Base-by-base conservation (phyloP, 2,113 vertebrate species). In the Excalfactoria chinensis region DNA sequence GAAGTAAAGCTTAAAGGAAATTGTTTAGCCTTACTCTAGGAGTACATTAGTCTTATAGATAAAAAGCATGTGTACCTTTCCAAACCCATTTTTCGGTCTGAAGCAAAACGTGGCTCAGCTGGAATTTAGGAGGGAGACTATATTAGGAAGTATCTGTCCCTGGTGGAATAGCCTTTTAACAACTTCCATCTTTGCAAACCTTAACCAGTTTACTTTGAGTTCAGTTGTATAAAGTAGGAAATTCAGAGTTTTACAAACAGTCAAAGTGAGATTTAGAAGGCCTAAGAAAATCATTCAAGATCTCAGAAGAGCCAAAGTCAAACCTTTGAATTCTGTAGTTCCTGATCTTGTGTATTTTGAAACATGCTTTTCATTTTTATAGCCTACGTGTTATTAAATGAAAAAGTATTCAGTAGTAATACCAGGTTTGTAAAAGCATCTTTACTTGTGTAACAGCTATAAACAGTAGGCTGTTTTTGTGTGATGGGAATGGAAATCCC, bases 401-500 rank as follows among this genome's bases (percentile, higher is more conserved):
- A 75, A 84, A 90, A 88, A 68, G 43, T 82, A 48, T 26, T 37
- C 43, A 64, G 59, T 51, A 79, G 53, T 81, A 63, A 74, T 78
- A 34, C 41, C 62, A 46, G 75, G 15, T 76, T 64, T 77, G 30
- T 84, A 34, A 3, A 7, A 93, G 43, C 43, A 41, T 80, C 51
- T 86, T 86, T 83, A 44, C 37, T 89, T 92, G 43, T 89, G 34
- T 72, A 94, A 21, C 91, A 80, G 56, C 43, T 83, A 56, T 88
- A 83, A 94, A 75, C 62, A 67, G 37, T 53, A 58, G 23, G 28
- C 84, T 86, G 80, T 78, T 40, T 80, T 85, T 66, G 28, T 92
- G 48, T 81, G 62, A 88, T 88, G 72, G 78, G 66, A 96, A 49
- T 95, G 93, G 72, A 91, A 94, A 84, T 79, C 62, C 82, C 86